These are phyloP conservation scores for Erythrocercus mccallii DNA, from an alignment of 2,113 vertebrate species.

Conservation along the genomic window DNA sequence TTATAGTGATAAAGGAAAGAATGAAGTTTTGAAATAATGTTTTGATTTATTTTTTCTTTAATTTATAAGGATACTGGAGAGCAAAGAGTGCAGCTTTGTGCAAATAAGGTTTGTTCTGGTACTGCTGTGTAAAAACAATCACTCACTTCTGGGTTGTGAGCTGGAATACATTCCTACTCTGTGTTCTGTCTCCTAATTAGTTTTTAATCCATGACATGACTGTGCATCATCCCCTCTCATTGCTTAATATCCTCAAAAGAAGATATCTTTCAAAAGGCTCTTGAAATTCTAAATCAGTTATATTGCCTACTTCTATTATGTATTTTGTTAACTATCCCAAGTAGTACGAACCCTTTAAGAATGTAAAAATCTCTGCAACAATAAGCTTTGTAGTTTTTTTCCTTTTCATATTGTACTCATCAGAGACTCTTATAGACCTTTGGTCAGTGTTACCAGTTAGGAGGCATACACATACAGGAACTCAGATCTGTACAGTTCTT, in stretches of 20 bases:
- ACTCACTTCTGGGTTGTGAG: neutral
- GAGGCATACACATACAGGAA: neutral
- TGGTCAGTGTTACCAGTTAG: neutral
- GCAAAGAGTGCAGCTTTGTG: neutral
- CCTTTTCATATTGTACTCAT: neutral
- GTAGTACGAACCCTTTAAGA: neutral
- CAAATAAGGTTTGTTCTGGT: neutral
- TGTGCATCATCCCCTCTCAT: slow-evolving; percentile 16
- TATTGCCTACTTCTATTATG: neutral
- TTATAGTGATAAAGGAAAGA: neutral
- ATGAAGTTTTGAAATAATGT: neutral
- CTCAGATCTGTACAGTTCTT: neutral
- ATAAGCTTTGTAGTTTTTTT: neutral
- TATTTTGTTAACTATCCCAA: slow-evolving; percentile 20
- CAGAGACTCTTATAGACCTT: neutral
- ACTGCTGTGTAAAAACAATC: neutral
- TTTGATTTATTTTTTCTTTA: neutral
- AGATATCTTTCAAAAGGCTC: slow-evolving; percentile 10
- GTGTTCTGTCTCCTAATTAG: slow-evolving; percentile 27
- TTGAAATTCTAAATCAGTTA: slow-evolving; percentile 26
- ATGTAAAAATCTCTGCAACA: neutral
- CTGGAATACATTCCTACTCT: slow-evolving; percentile 29
- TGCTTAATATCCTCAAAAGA: slow-evolving; percentile 18
- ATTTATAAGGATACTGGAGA: neutral
- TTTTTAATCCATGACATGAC: slow-evolving; percentile 46